These are phyloP conservation scores for Capromys pilorides DNA, from an alignment of 2,797 vertebrate species.

Conservation along the genomic window DNA sequence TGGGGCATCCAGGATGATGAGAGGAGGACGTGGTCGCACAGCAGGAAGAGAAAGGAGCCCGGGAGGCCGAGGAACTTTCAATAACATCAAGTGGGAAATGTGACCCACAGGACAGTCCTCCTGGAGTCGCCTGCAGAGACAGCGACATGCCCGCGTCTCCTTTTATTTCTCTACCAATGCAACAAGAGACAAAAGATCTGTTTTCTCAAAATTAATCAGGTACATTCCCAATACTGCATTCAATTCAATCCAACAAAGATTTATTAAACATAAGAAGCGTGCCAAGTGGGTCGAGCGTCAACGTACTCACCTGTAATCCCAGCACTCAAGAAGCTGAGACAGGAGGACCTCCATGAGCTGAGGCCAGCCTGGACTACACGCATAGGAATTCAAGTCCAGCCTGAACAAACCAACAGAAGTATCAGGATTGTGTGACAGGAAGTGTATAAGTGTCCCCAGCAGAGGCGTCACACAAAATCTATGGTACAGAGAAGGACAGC, in stretches of 20 bases:
- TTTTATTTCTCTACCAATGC: constrained; percentile 30
- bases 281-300: background rate
- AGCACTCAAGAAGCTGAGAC: background rate
- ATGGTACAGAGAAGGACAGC: background rate
- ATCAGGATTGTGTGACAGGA: background rate
- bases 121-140: background rate
- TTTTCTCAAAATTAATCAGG: constrained; percentile 42
- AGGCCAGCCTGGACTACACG: background rate
- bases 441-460: background rate
- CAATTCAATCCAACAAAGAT: background rate
- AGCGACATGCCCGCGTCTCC: background rate
- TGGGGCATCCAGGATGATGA: background rate
- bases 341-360: background rate
- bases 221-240: background rate
- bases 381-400: background rate
- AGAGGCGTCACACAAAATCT: background rate
- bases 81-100: constrained; percentile 45
- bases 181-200: background rate
- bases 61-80: constrained; percentile 45
- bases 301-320: background rate
- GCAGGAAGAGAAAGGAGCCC: constrained; percentile 71
- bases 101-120: background rate
- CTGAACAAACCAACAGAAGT: background rate
- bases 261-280: background rate
- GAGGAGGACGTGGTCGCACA: constrained; percentile 49